Evolutionary conservation across 2,113 vertebrate species (phyloP).

Genomic region (Anguilla japonica): DNA sequence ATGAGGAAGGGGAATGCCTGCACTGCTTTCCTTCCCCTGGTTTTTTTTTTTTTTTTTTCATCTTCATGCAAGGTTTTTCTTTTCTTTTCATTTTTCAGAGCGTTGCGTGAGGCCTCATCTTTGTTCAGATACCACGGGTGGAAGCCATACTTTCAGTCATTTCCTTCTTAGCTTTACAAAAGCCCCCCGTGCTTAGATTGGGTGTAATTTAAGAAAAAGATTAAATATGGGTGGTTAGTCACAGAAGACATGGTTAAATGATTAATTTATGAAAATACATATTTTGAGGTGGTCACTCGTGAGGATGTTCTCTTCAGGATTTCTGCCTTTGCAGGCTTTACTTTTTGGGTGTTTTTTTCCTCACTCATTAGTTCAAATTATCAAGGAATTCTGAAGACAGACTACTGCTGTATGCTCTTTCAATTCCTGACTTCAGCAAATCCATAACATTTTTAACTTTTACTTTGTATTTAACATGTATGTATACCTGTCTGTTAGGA

Average conservation of each 20-base stretch:
- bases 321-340: not conserved
- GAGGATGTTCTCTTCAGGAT: not conserved
- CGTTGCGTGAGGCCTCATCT: not conserved
- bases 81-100: not conserved
- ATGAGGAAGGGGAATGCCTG: conserved; percentile 6
- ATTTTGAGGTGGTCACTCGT: too few species aligned
- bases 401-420: too few species aligned
- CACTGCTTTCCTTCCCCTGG: not conserved
- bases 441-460: too few species aligned
- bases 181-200: not conserved
- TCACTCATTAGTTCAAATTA: too few species aligned
- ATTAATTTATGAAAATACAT: not conserved
- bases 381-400: too few species aligned
- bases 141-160: not conserved
- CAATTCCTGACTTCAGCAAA: too few species aligned
- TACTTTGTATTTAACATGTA: too few species aligned
- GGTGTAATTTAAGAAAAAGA: not conserved
- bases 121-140: not conserved
- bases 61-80: not conserved
- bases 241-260: not conserved
- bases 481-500: too few species aligned
- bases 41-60: not conserved
- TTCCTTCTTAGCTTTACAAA: not conserved
- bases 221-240: not conserved
- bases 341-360: too few species aligned